A percentile compares a stretch with the other conserved stretches of the same genome.
phyloP scores from a whole-genome alignment of 2,113 vertebrate genomes.

The Mandrillus leucophaeus region DNA sequence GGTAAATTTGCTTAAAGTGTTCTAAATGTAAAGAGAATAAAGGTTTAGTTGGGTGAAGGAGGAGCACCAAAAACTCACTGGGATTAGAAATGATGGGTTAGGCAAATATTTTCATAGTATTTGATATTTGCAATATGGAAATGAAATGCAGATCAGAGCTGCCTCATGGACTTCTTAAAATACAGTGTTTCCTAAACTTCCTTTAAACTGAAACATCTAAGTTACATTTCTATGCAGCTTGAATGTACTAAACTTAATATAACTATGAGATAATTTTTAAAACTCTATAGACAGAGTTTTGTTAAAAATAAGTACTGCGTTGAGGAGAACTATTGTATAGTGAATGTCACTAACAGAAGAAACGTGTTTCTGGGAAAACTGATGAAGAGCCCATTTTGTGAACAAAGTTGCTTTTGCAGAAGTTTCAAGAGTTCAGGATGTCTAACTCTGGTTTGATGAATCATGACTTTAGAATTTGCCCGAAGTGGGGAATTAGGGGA shows the following conservation, averaged over 20 bases:
- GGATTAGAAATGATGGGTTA: conserved; percentile 61
- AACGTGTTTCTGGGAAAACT: background rate
- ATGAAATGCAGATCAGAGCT: conserved; percentile 43
- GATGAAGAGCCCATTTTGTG: conserved; percentile 32
- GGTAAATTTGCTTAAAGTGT: conserved; percentile 81
- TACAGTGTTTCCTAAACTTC: conserved; percentile 2
- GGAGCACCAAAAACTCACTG: conserved; percentile 53
- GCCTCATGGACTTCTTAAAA: conserved; percentile 35
- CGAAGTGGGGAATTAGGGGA: background rate
- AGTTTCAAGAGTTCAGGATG: background rate
- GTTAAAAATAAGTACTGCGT: background rate
- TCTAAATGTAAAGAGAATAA: conserved; percentile 69
- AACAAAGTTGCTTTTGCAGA: conserved; percentile 4
- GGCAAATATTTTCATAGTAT: conserved; percentile 52
- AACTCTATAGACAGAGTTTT: conserved; percentile 13
- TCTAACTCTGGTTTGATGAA: conserved; percentile 19
- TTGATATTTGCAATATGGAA: conserved; percentile 78
- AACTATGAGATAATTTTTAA: conserved; percentile 28
- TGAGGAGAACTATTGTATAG: background rate
- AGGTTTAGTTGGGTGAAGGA: conserved; percentile 57
- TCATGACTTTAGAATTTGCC: conserved; percentile 43
- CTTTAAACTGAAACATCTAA: conserved; percentile 63
- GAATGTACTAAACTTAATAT: background rate
- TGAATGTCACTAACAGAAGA: background rate
- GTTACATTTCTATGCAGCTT: conserved; percentile 66